Conservation (phyloP, 2,888 invertebrate genomes). For the Lithophane leautieri region DNA sequence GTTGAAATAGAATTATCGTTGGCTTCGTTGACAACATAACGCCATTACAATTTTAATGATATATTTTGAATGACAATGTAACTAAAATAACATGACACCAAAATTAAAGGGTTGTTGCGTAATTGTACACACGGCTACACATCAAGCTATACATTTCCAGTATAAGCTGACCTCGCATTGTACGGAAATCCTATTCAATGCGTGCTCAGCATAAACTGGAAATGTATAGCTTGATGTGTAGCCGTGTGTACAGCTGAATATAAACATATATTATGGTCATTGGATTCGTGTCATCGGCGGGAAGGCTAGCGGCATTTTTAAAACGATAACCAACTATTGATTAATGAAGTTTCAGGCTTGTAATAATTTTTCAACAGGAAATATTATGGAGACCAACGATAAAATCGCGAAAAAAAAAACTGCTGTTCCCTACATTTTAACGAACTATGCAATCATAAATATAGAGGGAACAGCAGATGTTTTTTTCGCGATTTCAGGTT, state of each 20-base stretch:
- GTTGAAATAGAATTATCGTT: not conserved
- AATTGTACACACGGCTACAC: too few relatives aligned
- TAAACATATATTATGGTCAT: slow-evolving; percentile 3
- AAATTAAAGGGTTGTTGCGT: not conserved
- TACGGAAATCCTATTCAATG: too few relatives aligned
- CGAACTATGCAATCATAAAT: too few relatives aligned
- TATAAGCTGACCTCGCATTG: too few relatives aligned
- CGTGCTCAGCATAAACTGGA: too few relatives aligned
- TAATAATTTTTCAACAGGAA: not conserved
- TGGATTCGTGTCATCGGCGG: not conserved
- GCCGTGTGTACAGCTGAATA: slow-evolving; percentile 12
- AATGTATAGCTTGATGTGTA: too few relatives aligned
- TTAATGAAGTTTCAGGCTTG: not conserved
- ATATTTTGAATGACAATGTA: not conserved
- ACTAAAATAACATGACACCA: slow-evolving; percentile 1
- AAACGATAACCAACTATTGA: not conserved
- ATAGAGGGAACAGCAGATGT: too few relatives aligned
- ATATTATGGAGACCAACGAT: not conserved
- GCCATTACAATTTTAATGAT: not conserved
- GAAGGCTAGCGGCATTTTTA: slow-evolving; percentile 3
- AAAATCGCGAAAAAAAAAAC: too few relatives aligned
- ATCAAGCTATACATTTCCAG: too few relatives aligned
- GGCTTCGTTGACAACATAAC: slow-evolving; percentile 1
- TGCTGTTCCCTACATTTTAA: too few relatives aligned
- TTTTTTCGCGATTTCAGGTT: too few relatives aligned